Percentiles rank a stretch among this genome's conserved stretches.
Conservation (phyloP, 2,113 vertebrate species). For the Toxostoma redivivum region DNA sequence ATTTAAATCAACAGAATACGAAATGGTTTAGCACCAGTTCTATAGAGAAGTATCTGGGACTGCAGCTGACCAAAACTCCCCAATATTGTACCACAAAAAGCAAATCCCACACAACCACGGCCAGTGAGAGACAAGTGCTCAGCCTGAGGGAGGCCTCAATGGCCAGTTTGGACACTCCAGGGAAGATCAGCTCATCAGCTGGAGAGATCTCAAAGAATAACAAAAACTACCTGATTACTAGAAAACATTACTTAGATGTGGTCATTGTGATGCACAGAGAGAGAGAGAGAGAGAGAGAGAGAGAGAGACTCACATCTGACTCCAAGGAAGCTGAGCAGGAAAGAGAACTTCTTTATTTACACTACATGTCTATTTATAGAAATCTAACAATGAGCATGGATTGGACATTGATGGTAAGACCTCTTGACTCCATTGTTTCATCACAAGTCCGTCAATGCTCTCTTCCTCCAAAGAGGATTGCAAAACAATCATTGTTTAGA, state of each 20-base stretch:
- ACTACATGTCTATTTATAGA: too few relatives aligned
- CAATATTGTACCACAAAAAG: neutral
- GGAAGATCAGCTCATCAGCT: neutral
- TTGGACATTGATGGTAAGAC: too few relatives aligned
- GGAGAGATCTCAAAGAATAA: neutral
- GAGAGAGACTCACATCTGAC: too few relatives aligned
- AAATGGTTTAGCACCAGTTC: neutral
- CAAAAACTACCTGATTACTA: neutral
- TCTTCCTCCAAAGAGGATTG: too few relatives aligned
- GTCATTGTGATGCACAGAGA: too few relatives aligned
- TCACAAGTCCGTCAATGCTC: too few relatives aligned
- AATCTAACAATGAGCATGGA: too few relatives aligned
- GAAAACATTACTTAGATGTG: neutral
- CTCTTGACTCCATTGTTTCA: too few relatives aligned
- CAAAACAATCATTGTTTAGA: too few relatives aligned
- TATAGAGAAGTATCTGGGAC: neutral
- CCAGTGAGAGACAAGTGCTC: fast-evolving
- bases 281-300: too few relatives aligned
- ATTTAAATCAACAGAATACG: neutral
- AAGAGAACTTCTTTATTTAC: too few relatives aligned
- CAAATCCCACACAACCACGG: fast-evolving
- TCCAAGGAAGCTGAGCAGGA: too few relatives aligned
- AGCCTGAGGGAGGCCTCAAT: fast-evolving
- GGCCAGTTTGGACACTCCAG: neutral
- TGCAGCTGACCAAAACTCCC: neutral